Evolutionary conservation across 2,797 vertebrate genomes (phyloP).

Genomic region (Pangasius macronema): DNA sequence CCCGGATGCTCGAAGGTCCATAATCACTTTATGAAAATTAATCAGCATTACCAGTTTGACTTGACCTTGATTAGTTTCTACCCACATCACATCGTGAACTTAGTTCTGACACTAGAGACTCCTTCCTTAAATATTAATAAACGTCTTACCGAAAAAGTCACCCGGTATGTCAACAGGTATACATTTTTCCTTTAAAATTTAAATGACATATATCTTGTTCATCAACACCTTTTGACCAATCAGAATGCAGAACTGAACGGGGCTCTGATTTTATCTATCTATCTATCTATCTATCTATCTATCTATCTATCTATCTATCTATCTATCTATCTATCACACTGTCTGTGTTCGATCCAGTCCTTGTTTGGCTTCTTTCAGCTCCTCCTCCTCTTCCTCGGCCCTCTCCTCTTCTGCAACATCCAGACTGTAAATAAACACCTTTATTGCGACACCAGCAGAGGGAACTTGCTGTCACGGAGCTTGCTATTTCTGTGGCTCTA

Average conservation of each 20-base stretch:
- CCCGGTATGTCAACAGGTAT: too few relatives aligned
- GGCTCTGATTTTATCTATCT: too few relatives aligned
- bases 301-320: too few relatives aligned
- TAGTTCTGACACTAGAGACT: not conserved
- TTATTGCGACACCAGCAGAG: slow-evolving; percentile 33
- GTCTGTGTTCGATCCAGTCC: not conserved
- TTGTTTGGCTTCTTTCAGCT: not conserved
- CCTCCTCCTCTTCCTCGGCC: not conserved
- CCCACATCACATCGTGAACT: too few relatives aligned
- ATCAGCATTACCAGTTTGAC: not conserved
- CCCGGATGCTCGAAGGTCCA: too few relatives aligned
- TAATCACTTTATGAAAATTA: too few relatives aligned
- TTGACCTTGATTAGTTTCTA: not conserved
- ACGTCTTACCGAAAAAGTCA: not conserved
- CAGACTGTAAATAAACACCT: slow-evolving; percentile 41
- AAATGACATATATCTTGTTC: too few relatives aligned
- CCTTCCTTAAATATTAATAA: not conserved
- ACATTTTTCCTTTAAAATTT: too few relatives aligned
- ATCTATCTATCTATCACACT: too few relatives aligned
- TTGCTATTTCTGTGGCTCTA: slow-evolving; percentile 47
- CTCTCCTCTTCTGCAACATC: not conserved
- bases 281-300: too few relatives aligned
- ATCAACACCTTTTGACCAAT: not conserved
- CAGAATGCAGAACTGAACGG: not conserved
- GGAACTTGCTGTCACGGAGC: slow-evolving; percentile 33